Evolutionary conservation across 2,888 invertebrate species (phyloP), one percentile per base, ranked within the genome.

Genomic region (Drosophila falleni): DNA sequence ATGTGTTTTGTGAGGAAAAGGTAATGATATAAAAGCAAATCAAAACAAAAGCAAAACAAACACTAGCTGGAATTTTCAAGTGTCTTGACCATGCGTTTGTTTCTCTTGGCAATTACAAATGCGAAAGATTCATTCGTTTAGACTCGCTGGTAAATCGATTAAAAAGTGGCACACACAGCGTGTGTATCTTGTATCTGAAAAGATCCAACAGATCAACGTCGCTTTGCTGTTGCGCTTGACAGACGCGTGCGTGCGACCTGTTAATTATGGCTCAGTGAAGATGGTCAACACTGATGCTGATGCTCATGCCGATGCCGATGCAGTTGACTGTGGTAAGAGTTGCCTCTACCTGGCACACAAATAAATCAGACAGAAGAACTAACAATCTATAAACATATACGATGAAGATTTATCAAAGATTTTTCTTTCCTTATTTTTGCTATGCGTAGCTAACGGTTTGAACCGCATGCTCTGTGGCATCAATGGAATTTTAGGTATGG

Each of bases 221-320:
- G 35, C 31, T 29, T 56, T 51, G 59, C 56, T 64, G 49, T 29
- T 42, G 16, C 39, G 65, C 72, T 55, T 63, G 51, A 41, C 44
- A 59, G 55, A 61, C 59, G 59, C 23, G 44, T 71, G 70, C 65
- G 69, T 59, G 63, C 64, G 72, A 86, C 76, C 89, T 75, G 58
- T 83, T 86, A 86, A 89, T 88, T 80, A 83, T 81, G 84, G 51
- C 76, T 71, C 63, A 73, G 56, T 77, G 84, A 70, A 88, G 75
- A 71, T 86, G 80, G 89, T 73, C 80, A 80, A 65, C 60, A 5
- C 29, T 15, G 13, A 19, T 13, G 15, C 11, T 41, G 37, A 19
- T 31, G 31, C 10, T 8, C 1, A 29, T 46, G 69, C 6, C 26
- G 78, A 69, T 83, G 69, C 72, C 26, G 78, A 69, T 83, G 69